These are phyloP conservation scores for Porites lutea DNA, from an alignment of 64 coral and sea anemone species.

Conservation along the genomic window DNA sequence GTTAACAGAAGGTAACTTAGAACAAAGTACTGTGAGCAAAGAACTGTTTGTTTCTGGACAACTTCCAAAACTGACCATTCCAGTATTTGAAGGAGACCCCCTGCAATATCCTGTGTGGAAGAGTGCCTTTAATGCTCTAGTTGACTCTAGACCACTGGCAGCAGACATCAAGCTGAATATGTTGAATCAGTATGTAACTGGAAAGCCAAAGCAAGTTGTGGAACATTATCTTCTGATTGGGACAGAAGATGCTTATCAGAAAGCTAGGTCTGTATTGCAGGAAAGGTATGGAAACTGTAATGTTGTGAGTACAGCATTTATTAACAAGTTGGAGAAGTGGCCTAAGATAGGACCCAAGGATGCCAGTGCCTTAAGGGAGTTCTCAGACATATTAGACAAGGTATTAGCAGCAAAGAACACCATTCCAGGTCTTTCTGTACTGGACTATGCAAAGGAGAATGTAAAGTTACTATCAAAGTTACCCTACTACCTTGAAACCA, in stretches of 20 bases:
- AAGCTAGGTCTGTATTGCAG: slow-evolving; percentile 57
- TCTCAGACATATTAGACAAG: slow-evolving; percentile 46
- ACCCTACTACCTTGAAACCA: neutral
- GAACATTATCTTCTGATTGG: slow-evolving; percentile 79
- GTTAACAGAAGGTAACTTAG: slow-evolving; percentile 42
- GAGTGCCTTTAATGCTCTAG: slow-evolving; percentile 65
- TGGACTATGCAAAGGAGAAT: slow-evolving; percentile 60
- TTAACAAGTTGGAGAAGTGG: slow-evolving; percentile 67
- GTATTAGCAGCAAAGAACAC: slow-evolving; percentile 16
- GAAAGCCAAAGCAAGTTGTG: slow-evolving; percentile 68
- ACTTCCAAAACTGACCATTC: slow-evolving; percentile 65
- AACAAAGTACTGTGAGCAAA: slow-evolving; percentile 41
- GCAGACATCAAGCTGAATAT: slow-evolving; percentile 77
- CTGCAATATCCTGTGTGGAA: slow-evolving; percentile 70
- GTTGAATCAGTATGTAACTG: slow-evolving; percentile 66
- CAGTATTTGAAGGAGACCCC: slow-evolving; percentile 69
- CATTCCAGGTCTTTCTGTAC: slow-evolving; percentile 34
- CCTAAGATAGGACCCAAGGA: slow-evolving; percentile 38
- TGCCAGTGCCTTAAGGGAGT: slow-evolving; percentile 4
- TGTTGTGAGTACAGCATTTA: slow-evolving; percentile 57
- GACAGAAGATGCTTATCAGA: slow-evolving; percentile 60
- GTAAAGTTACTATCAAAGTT: slow-evolving; percentile 4
- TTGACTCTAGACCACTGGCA: slow-evolving; percentile 67
- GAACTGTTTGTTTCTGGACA: slow-evolving; percentile 26
- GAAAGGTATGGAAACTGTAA: slow-evolving; percentile 75